Evolutionary conservation across 2,888 invertebrate genomes (phyloP).

Genomic region (Dascillus cervinus): DNA sequence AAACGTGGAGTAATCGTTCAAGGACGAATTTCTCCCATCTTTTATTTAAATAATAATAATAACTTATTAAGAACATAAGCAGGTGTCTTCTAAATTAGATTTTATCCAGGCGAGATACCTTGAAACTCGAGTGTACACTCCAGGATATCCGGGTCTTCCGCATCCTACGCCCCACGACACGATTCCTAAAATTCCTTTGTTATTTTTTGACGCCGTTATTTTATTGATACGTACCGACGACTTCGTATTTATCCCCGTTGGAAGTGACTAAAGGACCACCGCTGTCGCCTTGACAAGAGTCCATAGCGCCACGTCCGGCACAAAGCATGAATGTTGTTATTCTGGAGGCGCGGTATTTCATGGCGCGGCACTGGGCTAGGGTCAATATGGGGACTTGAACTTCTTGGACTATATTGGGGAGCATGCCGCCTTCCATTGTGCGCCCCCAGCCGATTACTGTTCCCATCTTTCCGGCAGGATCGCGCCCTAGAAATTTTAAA

Average conservation of each 20-base stretch:
- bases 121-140: conserved; percentile 65
- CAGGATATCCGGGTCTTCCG: conserved; percentile 65
- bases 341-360: conserved; percentile 76
- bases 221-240: conserved; percentile 55
- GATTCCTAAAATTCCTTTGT: conserved; percentile 50
- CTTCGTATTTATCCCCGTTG: conserved; percentile 68
- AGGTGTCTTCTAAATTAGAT: conserved; percentile 65
- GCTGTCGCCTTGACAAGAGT: conserved; percentile 85
- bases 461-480: conserved; percentile 65
- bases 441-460: conserved; percentile 84
- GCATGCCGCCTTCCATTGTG: conserved; percentile 70
- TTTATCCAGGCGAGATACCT: conserved; percentile 68
- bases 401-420: conserved; percentile 74
- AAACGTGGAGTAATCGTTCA: too few species aligned
- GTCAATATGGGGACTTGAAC: conserved; percentile 79
- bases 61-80: conserved; percentile 49
- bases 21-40: too few species aligned
- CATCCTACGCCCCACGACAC: conserved; percentile 84
- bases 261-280: conserved; percentile 75
- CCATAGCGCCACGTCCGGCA: conserved; percentile 71
- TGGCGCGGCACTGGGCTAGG: conserved; percentile 67
- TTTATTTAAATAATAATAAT: conserved; percentile 6
- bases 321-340: conserved; percentile 82
- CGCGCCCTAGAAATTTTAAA: too few species aligned
- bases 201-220: neutral